Base-by-base conservation (phyloP, 2,797 vertebrate species). In the Champsocephalus gunnari region DNA sequence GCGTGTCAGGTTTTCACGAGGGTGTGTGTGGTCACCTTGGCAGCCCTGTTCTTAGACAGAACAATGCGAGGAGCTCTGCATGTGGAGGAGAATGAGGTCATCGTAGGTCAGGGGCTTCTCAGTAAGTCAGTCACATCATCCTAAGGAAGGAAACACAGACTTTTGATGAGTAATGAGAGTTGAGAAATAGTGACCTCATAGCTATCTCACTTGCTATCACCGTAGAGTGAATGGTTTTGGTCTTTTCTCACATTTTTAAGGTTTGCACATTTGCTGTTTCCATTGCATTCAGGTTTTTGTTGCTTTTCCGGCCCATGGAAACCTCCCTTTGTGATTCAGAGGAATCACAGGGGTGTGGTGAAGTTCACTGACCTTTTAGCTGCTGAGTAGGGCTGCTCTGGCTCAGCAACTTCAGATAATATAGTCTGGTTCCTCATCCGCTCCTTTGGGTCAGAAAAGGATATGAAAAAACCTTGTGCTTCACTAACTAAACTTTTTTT, bases 331-430 rank as follows among this genome's bases (percentile, higher is more conserved):
- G 69, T 73, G 66, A 57, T 73, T 89, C 43, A 61, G 45, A 72
- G 73, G 71, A 83, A 60, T 82, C 79, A 58, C 48, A 71, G n/a
- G 84, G 88, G 87, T 86, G 92, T 87, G 91, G 88, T 87, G 58
- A 80, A 72, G 84, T 87, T 90, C 89, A 86, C 3, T 76, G 86
- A 88, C 81, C 87, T 84, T 73, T 50, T 59, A 47, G 60, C 77
- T 86, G 84, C 85, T 90, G 83, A 76, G 71, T 81, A 16, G n/a
- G 16, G 81, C 62, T 64, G 58, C 47, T 80, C 28, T 79, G 69
- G 71, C 72, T 88, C 83, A 88, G 54, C 75, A 87, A 55, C 69
- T 85, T 76, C 68, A 73, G 66, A 86, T 78, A 84, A 85, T 49
- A 73, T 49, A 73, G 62, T 60, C 45, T 50, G 44, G 54, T 77